Base-by-base conservation (phyloP, 2,888 invertebrate genomes). In the Ferdinandea cuprea region DNA sequence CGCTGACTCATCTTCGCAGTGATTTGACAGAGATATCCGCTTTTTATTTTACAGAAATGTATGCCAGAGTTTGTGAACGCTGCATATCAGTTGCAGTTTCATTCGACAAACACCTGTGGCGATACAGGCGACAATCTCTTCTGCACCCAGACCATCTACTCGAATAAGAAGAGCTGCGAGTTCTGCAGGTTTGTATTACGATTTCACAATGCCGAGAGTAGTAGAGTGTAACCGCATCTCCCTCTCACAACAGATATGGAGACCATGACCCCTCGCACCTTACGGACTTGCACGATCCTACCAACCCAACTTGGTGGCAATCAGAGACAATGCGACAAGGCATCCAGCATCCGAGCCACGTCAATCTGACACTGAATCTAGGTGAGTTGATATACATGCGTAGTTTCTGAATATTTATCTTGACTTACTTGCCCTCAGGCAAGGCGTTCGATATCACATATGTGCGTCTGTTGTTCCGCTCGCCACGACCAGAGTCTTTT, bases 381-480 rank as follows among this genome's bases (percentile, higher is more conserved):
- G 95, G 98, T 97, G 89, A 92, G 93, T 50, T 66, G 63, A n/a
- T n/a, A n/a, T n/a, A n/a, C n/a, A n/a, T n/a, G 35, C 65, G 58
- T 15, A 68, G 48, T 61, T 56, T 13, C 21, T 8, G 15, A 52
- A 37, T 58, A 15, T 46, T 13, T n/a, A n/a, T n/a, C n/a, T 13
- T n/a, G 35, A 9, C 15, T 40, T 52, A 50, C 17, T 13, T n/a
- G 9, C 5, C 8, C 92, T 13, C 92, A 98, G 99, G 96, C 35
- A 99, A 99, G 91, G 94, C 98, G 0, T 99, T 97, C 91, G 99
- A 99, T 89, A 98, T 99, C 85, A 99, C 99, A 0, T 99, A 99
- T 91, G 95, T 99, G 21, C 93, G 98, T 65, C 92, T 99, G 72
- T 94, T 97, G 88, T 99, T 98, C 92, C 96, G 97, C 88, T 98